Conservation (phyloP, 2,797 vertebrate genomes). For the Perodicticus potto region DNA sequence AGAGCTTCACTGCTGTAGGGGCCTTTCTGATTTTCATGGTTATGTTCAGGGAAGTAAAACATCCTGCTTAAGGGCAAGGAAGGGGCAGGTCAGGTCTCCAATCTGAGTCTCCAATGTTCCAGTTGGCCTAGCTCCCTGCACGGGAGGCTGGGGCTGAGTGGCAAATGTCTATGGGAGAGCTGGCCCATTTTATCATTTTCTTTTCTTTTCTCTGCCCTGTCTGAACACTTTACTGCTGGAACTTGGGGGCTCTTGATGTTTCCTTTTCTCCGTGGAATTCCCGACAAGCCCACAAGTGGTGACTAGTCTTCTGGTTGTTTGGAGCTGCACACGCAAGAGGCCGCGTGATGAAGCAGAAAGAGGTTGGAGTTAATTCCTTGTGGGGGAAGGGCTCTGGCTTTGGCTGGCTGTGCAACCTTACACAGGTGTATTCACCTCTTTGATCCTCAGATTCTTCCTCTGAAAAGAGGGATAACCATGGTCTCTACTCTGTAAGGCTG, state of each 20-base stretch:
- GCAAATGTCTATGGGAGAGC: background rate
- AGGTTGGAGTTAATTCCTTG: background rate
- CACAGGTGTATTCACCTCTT: background rate
- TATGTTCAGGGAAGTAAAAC: background rate
- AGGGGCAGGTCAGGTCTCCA: background rate
- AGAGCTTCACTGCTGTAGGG: too few relatives aligned
- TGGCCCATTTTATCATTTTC: background rate
- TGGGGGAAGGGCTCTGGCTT: background rate
- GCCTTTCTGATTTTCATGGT: background rate
- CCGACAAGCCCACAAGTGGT: background rate
- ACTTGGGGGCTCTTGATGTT: background rate
- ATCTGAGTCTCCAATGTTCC: background rate
- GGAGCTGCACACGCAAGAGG: background rate
- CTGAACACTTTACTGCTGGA: background rate
- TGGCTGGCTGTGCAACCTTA: background rate
- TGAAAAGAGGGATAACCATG: background rate
- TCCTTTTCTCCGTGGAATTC: background rate
- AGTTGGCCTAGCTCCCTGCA: background rate
- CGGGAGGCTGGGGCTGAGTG: background rate
- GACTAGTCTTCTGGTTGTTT: background rate
- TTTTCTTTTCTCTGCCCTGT: background rate
- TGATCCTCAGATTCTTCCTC: background rate
- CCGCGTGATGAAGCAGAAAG: background rate
- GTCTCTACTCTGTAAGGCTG: background rate
- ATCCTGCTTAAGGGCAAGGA: background rate